Percentiles rank a stretch among this genome's conserved stretches.
phyloP scores from a whole-genome alignment of 1,140 invertebrate species.

The Lordiphosa mommai region DNA sequence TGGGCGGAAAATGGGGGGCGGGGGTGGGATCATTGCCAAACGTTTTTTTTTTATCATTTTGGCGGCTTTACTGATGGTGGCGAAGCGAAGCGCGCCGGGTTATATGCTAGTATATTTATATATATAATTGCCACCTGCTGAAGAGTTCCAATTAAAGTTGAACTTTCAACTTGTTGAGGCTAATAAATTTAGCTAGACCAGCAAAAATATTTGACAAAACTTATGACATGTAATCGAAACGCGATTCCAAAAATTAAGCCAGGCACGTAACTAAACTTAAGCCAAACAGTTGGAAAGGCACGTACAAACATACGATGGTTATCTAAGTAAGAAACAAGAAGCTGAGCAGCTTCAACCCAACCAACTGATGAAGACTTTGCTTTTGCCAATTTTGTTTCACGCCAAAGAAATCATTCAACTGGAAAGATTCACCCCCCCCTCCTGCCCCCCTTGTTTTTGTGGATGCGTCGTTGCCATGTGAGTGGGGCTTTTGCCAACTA shows the following conservation, averaged over 20 bases:
- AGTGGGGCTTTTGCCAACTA: slow-evolving; percentile 46
- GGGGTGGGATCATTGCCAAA: no score
- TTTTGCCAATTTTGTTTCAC: slow-evolving; percentile 52
- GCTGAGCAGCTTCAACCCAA: slow-evolving; percentile 27
- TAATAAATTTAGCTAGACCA: slow-evolving; percentile 22
- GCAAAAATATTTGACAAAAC: slow-evolving; percentile 19
- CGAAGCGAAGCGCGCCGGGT: no score
- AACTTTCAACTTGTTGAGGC: slow-evolving; percentile 56
- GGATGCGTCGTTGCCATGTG: slow-evolving; percentile 1
- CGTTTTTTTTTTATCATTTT: no score
- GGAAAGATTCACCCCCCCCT: slow-evolving; percentile 41
- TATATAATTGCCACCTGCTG: no score
- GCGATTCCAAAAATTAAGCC: slow-evolving; percentile 60
- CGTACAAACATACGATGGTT: slow-evolving; percentile 34
- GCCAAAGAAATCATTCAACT: slow-evolving; percentile 64
- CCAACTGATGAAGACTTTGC: slow-evolving; percentile 14
- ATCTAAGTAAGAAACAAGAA: slow-evolving; percentile 21
- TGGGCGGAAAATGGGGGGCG: no score
- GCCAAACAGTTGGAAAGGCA: slow-evolving; percentile 16
- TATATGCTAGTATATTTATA: no score
- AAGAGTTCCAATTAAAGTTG: slow-evolving; percentile 9
- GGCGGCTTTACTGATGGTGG: no score
- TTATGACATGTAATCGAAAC: slow-evolving; percentile 47
- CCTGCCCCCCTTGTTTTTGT: slow-evolving; percentile 7
- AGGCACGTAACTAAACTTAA: slow-evolving; percentile 62